These are phyloP conservation scores for Brenthis daphne DNA, from an alignment of 2,888 invertebrate genomes.

Conservation along the genomic window DNA sequence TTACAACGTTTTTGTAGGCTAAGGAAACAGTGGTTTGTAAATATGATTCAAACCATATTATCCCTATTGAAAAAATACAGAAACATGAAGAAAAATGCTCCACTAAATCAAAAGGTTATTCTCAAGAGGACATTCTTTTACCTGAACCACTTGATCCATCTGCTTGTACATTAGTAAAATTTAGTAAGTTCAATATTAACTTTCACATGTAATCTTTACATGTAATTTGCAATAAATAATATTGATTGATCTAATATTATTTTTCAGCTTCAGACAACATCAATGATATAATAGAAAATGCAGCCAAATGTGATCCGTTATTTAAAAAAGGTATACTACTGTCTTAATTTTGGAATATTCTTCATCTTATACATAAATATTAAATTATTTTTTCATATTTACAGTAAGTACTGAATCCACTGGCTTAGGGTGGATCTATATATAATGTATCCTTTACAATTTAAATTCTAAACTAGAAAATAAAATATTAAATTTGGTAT, in stretches of 20 bases:
- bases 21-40: slow-evolving; percentile 51
- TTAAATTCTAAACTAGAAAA: neutral
- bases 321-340: slow-evolving; percentile 62
- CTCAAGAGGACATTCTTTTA: slow-evolving; percentile 52
- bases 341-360: neutral
- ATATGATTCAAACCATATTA: slow-evolving; percentile 55
- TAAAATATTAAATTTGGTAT: neutral
- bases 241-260: slow-evolving; percentile 12
- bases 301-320: slow-evolving; percentile 50
- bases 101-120: slow-evolving; percentile 56
- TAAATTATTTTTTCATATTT: slow-evolving; percentile 23
- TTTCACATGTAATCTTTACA: neutral
- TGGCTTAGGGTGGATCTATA: slow-evolving; percentile 23
- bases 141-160: slow-evolving; percentile 57
- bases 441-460: slow-evolving; percentile 47
- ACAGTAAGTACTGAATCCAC: slow-evolving; percentile 36
- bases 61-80: slow-evolving; percentile 49
- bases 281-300: slow-evolving; percentile 55
- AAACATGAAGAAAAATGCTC: slow-evolving; percentile 59
- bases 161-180: slow-evolving; percentile 56
- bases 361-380: neutral
- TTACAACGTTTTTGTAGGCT: slow-evolving; percentile 45
- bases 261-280: slow-evolving; percentile 60
- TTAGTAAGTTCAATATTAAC: slow-evolving; percentile 49
- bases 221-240: neutral